phyloP scores from a whole-genome alignment of 1,140 invertebrate genomes.

The Zaprionus nigranus region DNA sequence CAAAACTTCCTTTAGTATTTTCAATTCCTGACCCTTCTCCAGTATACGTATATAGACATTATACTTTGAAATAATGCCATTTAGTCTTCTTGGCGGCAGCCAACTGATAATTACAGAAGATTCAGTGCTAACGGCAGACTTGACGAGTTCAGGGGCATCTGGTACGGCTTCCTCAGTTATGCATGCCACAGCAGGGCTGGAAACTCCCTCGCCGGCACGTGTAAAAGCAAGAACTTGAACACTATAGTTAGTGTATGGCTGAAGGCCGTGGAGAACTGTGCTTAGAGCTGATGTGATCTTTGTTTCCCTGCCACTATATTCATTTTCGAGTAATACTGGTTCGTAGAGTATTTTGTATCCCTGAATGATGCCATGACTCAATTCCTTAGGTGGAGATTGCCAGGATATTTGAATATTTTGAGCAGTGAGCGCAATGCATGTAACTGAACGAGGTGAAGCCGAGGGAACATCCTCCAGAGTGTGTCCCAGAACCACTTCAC shows the following conservation, averaged over 20 bases:
- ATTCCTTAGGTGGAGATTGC: constrained; percentile 89
- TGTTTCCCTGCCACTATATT: constrained; percentile 86
- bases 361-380: constrained; percentile 90
- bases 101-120: constrained; percentile 91
- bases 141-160: constrained; percentile 90
- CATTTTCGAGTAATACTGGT: constrained; percentile 86
- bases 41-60: constrained; percentile 89
- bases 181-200: constrained; percentile 89
- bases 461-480: constrained; percentile 92
- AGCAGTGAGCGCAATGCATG: constrained; percentile 88
- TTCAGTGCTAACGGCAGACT: constrained; percentile 88
- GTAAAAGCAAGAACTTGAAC: constrained; percentile 92
- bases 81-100: constrained; percentile 89
- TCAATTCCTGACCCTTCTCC: constrained; percentile 84
- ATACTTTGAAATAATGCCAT: constrained; percentile 91
- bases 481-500: constrained; percentile 88
- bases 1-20: constrained; percentile 74
- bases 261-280: constrained; percentile 87
- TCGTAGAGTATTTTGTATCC: constrained; percentile 93
- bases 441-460: constrained; percentile 88
- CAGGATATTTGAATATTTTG: constrained; percentile 91
- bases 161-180: constrained; percentile 90
- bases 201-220: constrained; percentile 90
- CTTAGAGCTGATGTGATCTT: constrained; percentile 86
- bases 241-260: constrained; percentile 91